These are phyloP conservation scores for Hippoglossus stenolepis DNA, from an alignment of 2,113 vertebrate species.

Conservation along the genomic window DNA sequence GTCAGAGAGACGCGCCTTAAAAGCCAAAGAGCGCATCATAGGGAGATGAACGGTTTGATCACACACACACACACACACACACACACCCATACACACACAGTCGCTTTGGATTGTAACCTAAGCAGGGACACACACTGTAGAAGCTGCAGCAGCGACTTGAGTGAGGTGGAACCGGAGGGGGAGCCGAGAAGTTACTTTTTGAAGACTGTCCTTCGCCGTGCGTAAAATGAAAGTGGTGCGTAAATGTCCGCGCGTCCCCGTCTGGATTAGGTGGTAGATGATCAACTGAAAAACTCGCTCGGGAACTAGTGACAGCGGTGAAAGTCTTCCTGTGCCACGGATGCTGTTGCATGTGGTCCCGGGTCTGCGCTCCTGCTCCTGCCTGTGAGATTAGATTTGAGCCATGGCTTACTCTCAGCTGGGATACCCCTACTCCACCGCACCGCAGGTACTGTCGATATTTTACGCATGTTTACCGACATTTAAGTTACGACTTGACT, in stretches of 20 bases:
- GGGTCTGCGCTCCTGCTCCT: conserved; percentile 41
- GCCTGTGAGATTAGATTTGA: conserved; percentile 64
- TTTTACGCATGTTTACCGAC: background rate
- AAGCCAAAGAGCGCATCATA: conserved; percentile 76
- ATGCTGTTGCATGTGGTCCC: conserved; percentile 60
- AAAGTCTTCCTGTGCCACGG: conserved; percentile 28
- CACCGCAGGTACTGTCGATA: conserved; percentile 89
- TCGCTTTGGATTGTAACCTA: conserved; percentile 29
- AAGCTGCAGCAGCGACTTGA: conserved; percentile 12
- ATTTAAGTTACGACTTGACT: too few relatives aligned
- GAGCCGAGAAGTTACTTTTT: conserved; percentile 46
- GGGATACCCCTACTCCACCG: conserved; percentile 93
- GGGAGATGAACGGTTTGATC: conserved; percentile 71
- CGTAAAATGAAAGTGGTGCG: conserved; percentile 57
- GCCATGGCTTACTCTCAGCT: conserved; percentile 98
- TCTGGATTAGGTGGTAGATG: conserved; percentile 34
- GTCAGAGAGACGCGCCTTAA: conserved; percentile 83
- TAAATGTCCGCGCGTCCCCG: conserved; percentile 40
- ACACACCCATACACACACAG: background rate
- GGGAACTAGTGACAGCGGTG: conserved; percentile 10
- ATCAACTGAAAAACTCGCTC: background rate
- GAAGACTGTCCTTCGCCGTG: conserved; percentile 2
- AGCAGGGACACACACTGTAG: conserved; percentile 7
- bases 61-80: conserved; percentile 25
- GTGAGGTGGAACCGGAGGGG: background rate